Base-by-base conservation (phyloP, 53 echinoderm and acorn worm genomes). In the Paracentrotus lividus region DNA sequence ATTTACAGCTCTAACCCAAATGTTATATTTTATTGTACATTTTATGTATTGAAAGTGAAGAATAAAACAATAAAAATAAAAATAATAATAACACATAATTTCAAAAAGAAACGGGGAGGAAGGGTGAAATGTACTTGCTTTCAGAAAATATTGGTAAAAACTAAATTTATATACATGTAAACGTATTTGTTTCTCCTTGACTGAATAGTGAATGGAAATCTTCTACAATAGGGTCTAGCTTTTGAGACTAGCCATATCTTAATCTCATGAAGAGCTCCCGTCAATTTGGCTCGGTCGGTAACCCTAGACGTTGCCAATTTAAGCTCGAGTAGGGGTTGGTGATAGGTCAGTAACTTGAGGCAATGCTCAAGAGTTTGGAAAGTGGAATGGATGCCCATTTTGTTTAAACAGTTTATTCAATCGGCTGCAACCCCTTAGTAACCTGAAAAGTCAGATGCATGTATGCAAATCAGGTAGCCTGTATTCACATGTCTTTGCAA, bases 281-380 rank as follows among this genome's bases (percentile, higher is more conserved):
- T 72, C 40, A 27, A 1, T 38, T n/a, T 26, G 21, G 38, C 40
- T 10, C 12, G 29, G 67, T 67, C 6, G 36, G 72, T 72, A 72
- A 72, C 72, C 20, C 12, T 16, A 72, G 38, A 72, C 40, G 20
- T 72, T 72, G 72, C 72, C 72, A 72, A 72, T 72, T 72, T 72
- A 40, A 0, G 38, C 72, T 18, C 36, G 72, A 64, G 72, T 36
- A 72, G 36, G 40, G 40, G 40, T 18, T 38, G 0, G 72, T 38
- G 9, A 32, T 36, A 40, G 72, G 72, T 40, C 40, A 40, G 72
- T 42, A 72, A 40, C 72, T 72, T 40, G 72, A 72, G 18, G 72
- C 38, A 72, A 9, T 72, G 72, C 40, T 72, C 40, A 20, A 72
- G 72, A 40, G 40, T 38, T 16, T 8, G 32, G 72, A 40, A 38